phyloP scores from a whole-genome alignment of 2,797 vertebrate genomes.

The Microhierax caerulescens region DNA sequence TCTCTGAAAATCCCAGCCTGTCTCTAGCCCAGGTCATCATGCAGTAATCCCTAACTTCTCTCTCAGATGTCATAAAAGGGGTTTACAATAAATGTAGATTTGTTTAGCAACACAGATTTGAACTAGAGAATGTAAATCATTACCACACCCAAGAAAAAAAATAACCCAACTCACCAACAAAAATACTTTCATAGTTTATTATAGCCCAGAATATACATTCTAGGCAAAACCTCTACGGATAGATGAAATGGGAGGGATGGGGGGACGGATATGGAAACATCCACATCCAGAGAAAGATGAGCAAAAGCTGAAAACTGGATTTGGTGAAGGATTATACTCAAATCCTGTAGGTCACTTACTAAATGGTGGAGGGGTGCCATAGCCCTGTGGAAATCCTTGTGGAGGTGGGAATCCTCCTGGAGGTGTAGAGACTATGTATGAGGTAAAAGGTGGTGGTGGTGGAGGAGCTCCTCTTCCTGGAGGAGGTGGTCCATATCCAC shows the following conservation, averaged over 20 bases:
- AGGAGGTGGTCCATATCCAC: conserved; percentile 90
- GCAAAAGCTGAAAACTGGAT: neutral
- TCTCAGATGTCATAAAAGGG: neutral
- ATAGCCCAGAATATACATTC: neutral
- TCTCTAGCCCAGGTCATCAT: neutral
- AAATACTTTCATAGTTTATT: neutral
- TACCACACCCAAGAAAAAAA: neutral
- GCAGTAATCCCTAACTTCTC: neutral
- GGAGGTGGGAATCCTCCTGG: conserved; percentile 91
- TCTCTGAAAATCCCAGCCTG: neutral
- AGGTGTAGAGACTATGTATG: conserved; percentile 94
- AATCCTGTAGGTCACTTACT: conserved; percentile 80
- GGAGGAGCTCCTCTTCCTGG: conserved; percentile 90
- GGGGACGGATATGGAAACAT: too few species aligned
- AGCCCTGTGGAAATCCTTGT: conserved; percentile 95
- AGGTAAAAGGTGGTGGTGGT: conserved; percentile 92
- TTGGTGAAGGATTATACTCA: neutral
- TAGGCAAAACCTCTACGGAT: neutral
- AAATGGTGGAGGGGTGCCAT: conserved; percentile 94
- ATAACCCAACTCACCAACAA: neutral
- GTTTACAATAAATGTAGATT: neutral
- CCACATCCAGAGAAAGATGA: neutral
- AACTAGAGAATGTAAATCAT: neutral
- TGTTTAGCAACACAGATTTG: neutral
- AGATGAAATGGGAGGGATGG: neutral